Conservation (phyloP, 2,113 vertebrate species). For the Odontesthes bonariensis region DNA sequence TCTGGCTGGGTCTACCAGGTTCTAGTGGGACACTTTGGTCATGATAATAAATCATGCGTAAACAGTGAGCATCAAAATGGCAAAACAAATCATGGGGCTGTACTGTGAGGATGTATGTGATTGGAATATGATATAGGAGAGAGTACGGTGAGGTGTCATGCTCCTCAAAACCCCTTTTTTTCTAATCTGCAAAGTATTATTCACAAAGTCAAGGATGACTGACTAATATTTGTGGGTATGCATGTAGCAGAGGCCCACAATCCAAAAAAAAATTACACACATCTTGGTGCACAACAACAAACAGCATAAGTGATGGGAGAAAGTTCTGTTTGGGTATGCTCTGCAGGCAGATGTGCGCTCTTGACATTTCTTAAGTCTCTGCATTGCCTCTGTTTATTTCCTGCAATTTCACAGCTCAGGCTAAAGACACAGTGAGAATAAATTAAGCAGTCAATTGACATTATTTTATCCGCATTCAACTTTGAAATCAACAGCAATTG, state of each 20-base stretch:
- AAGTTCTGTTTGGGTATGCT: constrained; percentile 3
- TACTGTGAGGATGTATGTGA: constrained; percentile 41
- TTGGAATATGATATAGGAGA: constrained; percentile 52
- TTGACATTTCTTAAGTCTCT: constrained; percentile 50
- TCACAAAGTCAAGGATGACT: constrained; percentile 58
- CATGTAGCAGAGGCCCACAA: constrained; percentile 1
- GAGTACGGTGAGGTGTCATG: constrained; percentile 30
- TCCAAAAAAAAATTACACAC: constrained; percentile 11
- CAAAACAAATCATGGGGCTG: constrained; percentile 44
- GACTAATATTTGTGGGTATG: constrained; percentile 10
- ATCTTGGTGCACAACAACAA: constrained; percentile 29
- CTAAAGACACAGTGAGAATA: constrained; percentile 61
- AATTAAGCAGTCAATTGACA: constrained; percentile 68
- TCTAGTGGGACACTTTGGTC: constrained; percentile 27
- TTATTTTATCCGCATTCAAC: constrained; percentile 61
- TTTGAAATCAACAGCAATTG: constrained; percentile 55
- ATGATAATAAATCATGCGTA: constrained; percentile 69
- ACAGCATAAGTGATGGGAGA: constrained; percentile 29
- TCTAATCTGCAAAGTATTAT: constrained; percentile 38
- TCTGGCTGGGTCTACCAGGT: constrained; percentile 30
- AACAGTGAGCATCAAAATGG: constrained; percentile 59
- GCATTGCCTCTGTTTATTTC: constrained; percentile 48
- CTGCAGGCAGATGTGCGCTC: constrained; percentile 52
- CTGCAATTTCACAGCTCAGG: constrained; percentile 73
- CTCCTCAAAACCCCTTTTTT: constrained; percentile 17